Evolutionary conservation across 2,113 vertebrate genomes (phyloP).

Genomic region (Carassius gibelio): DNA sequence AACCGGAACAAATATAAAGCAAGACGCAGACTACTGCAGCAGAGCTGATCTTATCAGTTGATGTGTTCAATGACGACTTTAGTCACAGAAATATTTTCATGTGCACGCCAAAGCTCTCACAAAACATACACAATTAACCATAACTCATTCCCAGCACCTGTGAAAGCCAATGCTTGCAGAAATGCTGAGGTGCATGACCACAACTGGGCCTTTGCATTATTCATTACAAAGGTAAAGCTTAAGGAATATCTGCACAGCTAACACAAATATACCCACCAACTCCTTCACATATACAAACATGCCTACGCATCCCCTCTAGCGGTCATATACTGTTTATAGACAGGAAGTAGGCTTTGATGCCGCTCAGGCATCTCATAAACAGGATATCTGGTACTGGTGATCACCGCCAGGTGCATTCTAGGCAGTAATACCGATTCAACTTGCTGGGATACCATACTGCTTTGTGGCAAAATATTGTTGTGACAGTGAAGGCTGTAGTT

Average conservation of each 20-base stretch:
- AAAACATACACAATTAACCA: constrained; percentile 10
- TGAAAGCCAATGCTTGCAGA: not conserved
- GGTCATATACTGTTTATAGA: not conserved
- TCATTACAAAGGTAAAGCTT: constrained; percentile 16
- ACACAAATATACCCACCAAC: not conserved
- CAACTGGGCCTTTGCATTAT: constrained; percentile 39
- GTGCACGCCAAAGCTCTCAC: not conserved
- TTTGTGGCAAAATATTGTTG: not conserved
- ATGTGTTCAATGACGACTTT: not conserved
- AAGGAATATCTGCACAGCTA: not conserved
- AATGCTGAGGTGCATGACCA: constrained; percentile 30
- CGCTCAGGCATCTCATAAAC: not conserved
- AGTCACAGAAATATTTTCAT: not conserved
- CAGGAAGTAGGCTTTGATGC: not conserved
- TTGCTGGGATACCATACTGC: not conserved
- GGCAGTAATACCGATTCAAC: not conserved
- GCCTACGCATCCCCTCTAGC: not conserved
- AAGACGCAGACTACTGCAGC: not conserved
- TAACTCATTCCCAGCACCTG: constrained; percentile 2
- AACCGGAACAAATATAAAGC: not conserved
- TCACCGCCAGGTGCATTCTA: not conserved
- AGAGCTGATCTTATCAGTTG: not conserved
- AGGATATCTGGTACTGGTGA: not conserved
- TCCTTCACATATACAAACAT: constrained; percentile 24
- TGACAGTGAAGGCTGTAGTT: not conserved